Percentiles rank a stretch among this genome's conserved stretches.
These are phyloP conservation scores for Pangasianodon hypophthalmus DNA, from an alignment of 2,113 vertebrate genomes.

Conservation along the genomic window DNA sequence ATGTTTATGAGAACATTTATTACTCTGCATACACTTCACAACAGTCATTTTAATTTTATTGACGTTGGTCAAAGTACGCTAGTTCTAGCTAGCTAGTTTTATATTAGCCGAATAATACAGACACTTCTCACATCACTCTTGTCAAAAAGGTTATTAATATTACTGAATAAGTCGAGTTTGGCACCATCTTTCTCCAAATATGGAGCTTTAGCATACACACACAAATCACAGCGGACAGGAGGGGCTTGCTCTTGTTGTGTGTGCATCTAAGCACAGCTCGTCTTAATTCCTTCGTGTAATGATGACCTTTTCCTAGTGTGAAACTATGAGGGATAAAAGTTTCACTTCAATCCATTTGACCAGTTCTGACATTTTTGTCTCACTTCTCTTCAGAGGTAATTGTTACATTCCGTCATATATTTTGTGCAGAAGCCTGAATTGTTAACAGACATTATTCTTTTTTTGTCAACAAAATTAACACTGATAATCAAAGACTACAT, in stretches of 20 bases:
- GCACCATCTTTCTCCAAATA: not conserved
- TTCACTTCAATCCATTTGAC: not conserved
- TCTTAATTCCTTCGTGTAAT: not conserved
- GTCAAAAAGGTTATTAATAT: not conserved
- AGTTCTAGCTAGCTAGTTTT: not conserved
- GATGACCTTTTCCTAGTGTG: too few relatives aligned
- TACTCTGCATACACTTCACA: not conserved
- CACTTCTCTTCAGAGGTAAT: not conserved
- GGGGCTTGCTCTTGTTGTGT: not conserved
- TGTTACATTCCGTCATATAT: not conserved
- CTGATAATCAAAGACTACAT: not conserved
- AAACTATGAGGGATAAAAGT: too few relatives aligned
- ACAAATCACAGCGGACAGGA: not conserved
- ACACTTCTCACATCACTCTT: too few relatives aligned
- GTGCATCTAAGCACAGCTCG: not conserved
- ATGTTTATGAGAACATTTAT: not conserved
- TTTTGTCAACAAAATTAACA: too few relatives aligned
- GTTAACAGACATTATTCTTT: too few relatives aligned
- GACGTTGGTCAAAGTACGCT: not conserved
- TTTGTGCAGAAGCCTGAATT: not conserved
- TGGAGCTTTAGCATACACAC: not conserved
- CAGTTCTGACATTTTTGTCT: not conserved
- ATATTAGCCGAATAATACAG: not conserved
- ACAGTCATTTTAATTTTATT: not conserved
- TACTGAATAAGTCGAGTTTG: not conserved